phyloP scores from a whole-genome alignment of 2,797 vertebrate genomes.

The Falco columbarius region DNA sequence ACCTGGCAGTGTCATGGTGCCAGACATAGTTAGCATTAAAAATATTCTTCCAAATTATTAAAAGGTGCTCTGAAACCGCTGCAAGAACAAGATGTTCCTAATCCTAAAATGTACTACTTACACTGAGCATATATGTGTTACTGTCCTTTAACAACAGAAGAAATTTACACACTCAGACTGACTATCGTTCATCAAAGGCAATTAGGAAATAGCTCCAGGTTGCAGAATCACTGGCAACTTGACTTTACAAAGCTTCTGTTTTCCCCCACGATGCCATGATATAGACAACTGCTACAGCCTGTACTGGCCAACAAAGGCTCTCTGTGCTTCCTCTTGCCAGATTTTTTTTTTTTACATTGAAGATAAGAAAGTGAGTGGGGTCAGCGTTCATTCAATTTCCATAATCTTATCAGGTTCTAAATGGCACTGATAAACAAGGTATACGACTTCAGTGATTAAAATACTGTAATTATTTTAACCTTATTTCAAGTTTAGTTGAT shows the following conservation, averaged over 20 bases:
- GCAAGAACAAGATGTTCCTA: neutral
- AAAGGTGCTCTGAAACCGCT: neutral
- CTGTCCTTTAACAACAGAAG: neutral
- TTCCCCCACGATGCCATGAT: neutral
- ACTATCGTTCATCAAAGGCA: neutral
- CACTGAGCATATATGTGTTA: neutral
- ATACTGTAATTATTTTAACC: conserved; percentile 30
- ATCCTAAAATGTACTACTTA: neutral
- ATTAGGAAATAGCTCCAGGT: neutral
- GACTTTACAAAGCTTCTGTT: neutral
- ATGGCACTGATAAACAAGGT: neutral
- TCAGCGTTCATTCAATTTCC: neutral
- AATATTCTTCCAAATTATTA: conserved; percentile 31
- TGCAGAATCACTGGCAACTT: neutral
- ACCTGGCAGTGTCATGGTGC: neutral
- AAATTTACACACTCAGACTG: neutral
- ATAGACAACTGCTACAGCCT: neutral
- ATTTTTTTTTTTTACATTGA: neutral
- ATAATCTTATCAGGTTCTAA: neutral
- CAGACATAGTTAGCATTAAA: neutral
- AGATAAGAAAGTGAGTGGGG: neutral
- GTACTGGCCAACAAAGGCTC: neutral
- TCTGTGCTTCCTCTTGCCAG: neutral
- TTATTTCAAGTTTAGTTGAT: conserved; percentile 37
- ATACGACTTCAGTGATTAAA: conserved; percentile 1